Percentiles rank a stretch among this genome's conserved stretches.
These are phyloP conservation scores for Struthio camelus DNA, from an alignment of 2,113 vertebrate genomes.

Conservation along the genomic window DNA sequence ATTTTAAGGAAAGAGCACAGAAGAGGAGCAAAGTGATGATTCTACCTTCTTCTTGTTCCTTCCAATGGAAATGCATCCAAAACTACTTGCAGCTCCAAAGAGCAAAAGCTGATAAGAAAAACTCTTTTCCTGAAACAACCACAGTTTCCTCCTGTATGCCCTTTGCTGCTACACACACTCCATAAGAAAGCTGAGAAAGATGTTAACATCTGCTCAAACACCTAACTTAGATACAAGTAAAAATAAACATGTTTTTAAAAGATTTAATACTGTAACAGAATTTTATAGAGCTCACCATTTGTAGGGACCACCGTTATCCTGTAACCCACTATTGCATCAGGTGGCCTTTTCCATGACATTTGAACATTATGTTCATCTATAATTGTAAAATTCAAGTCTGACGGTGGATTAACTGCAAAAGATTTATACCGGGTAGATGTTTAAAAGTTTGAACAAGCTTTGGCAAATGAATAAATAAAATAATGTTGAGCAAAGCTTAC, in stretches of 20 bases:
- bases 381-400: conserved; percentile 96
- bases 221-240: neutral
- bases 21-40: neutral
- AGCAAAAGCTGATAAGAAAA: neutral
- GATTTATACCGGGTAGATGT: conserved; percentile 57
- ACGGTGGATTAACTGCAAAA: conserved; percentile 90
- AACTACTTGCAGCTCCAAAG: neutral
- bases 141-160: neutral
- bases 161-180: neutral
- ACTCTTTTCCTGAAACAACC: neutral
- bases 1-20: neutral
- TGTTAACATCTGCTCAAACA: neutral
- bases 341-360: conserved; percentile 89
- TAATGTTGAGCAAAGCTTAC: conserved; percentile 72
- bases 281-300: conserved; percentile 80
- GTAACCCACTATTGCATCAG: conserved; percentile 87
- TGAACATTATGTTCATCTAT: conserved; percentile 93
- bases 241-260: neutral
- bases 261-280: neutral
- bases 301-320: conserved; percentile 87
- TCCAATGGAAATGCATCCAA: neutral
- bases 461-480: conserved; percentile 58
- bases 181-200: neutral
- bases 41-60: neutral
- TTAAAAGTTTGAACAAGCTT: conserved; percentile 44